These are phyloP conservation scores for Lepus timidus DNA, from an alignment of 2,113 vertebrate species.

Conservation along the genomic window DNA sequence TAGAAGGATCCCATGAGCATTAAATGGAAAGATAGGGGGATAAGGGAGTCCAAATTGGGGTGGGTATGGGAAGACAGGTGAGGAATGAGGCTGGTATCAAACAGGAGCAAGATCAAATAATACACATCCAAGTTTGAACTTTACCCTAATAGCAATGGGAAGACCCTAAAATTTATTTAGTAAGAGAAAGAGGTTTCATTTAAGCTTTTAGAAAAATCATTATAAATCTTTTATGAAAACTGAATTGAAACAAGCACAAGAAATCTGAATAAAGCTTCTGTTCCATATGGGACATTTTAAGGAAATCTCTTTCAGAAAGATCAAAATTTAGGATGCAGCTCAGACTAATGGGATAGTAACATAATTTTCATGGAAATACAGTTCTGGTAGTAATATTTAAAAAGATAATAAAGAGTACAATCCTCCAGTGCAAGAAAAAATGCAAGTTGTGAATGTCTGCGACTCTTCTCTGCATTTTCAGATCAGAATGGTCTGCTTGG, in stretches of 20 bases:
- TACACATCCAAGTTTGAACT: neutral
- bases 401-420: neutral
- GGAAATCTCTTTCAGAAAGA: neutral
- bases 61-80: neutral
- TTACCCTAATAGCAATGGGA: neutral
- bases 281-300: neutral
- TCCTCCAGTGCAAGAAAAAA: neutral
- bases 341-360: neutral
- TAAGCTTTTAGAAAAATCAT: constrained; percentile 15
- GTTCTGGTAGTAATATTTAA: neutral
- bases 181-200: neutral
- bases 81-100: neutral
- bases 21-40: neutral
- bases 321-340: neutral
- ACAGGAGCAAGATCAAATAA: neutral
- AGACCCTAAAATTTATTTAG: neutral
- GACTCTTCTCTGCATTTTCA: neutral
- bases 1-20: neutral
- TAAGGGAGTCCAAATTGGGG: rapidly evolving
- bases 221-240: neutral
- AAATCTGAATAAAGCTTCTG: neutral
- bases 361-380: neutral
- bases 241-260: neutral
- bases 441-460: neutral
- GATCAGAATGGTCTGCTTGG: neutral